Evolutionary conservation across 2,797 vertebrate species (phyloP).

Genomic region (Enteromius paludinosus): DNA sequence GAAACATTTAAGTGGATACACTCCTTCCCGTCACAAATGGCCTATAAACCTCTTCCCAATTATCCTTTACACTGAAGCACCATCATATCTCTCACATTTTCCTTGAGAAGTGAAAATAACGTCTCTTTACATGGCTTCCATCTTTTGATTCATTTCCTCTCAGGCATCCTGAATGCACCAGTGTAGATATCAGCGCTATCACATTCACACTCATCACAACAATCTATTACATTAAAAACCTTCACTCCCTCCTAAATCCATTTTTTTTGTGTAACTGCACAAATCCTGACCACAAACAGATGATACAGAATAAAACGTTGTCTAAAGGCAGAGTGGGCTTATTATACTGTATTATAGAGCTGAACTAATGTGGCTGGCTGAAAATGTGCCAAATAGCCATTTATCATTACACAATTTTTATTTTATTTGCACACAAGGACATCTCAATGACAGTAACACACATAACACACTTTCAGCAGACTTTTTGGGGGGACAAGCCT

Average conservation of each 20-base stretch:
- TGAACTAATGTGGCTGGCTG: constrained; percentile 48
- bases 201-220: constrained; percentile 64
- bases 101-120: constrained; percentile 72
- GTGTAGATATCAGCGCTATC: constrained; percentile 60
- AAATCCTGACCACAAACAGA: constrained; percentile 74
- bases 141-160: constrained; percentile 65
- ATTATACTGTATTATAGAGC: constrained; percentile 25
- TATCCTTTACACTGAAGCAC: constrained; percentile 68
- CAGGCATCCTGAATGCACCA: constrained; percentile 52
- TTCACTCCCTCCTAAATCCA: constrained; percentile 72
- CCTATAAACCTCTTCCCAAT: constrained; percentile 73
- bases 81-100: constrained; percentile 66
- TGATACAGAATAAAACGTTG: constrained; percentile 67
- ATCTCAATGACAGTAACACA: background rate
- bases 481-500: background rate
- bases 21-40: constrained; percentile 62
- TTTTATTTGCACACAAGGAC: constrained; percentile 49
- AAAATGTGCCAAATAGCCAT: constrained; percentile 49
- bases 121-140: constrained; percentile 65
- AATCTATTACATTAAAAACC: constrained; percentile 78
- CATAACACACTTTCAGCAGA: constrained; percentile 37
- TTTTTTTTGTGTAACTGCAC: constrained; percentile 74
- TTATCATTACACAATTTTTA: constrained; percentile 48
- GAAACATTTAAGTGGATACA: constrained; percentile 33
- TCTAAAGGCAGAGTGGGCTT: constrained; percentile 64